A percentile compares a stretch with the other conserved stretches of the same genome.
Evolutionary conservation across 2,888 invertebrate species (phyloP).

Genomic region (Osedax frankpressi): DNA sequence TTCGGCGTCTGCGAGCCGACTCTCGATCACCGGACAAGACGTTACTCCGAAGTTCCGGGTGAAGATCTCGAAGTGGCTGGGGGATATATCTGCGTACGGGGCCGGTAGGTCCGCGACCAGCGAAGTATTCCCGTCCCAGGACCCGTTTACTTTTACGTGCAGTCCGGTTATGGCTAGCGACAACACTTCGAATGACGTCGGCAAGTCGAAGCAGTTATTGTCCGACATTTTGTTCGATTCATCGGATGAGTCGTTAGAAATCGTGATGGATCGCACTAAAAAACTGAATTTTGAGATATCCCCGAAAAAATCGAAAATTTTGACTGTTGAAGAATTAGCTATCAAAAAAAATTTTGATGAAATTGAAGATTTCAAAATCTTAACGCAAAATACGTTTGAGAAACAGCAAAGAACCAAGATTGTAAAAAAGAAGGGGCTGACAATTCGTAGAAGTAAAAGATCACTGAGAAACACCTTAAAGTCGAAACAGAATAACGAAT

Average conservation of each 20-base stretch:
- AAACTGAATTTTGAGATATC: neutral
- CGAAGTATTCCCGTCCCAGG: too few relatives aligned
- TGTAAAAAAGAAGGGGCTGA: too few relatives aligned
- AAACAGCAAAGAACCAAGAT: neutral
- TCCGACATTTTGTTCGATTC: neutral
- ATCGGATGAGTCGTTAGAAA: neutral
- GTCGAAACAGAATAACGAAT: too few relatives aligned
- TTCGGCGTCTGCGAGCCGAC: too few relatives aligned
- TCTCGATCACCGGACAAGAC: neutral
- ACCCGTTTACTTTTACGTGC: too few relatives aligned
- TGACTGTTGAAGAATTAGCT: neutral
- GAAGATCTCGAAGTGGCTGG: neutral
- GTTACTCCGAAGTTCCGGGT: neutral
- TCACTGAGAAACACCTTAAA: too few relatives aligned
- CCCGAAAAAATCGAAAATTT: neutral
- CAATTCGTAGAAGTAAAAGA: too few relatives aligned
- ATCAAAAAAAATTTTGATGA: neutral
- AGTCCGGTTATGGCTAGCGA: too few relatives aligned
- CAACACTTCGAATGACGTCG: too few relatives aligned
- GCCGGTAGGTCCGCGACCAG: too few relatives aligned
- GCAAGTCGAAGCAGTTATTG: too few relatives aligned
- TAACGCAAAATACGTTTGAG: neutral
- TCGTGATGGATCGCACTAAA: neutral
- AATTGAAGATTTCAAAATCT: neutral
- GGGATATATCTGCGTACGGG: neutral